A percentile compares a stretch with the other conserved stretches of the same genome.
Conservation (phyloP, 2,888 invertebrate species). For the Monopis laevigella region DNA sequence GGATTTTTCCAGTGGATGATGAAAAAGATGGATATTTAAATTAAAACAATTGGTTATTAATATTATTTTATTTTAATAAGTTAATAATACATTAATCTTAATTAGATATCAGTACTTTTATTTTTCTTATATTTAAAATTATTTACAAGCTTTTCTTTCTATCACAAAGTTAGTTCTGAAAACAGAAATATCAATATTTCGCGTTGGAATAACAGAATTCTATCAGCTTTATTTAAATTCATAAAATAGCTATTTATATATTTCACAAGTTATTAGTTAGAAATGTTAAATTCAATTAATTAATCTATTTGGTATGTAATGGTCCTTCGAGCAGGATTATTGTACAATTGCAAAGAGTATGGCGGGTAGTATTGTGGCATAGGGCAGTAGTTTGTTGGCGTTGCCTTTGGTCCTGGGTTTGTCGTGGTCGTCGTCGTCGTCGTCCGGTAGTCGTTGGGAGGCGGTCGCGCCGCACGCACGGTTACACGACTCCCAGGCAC, state of each 20-base stretch:
- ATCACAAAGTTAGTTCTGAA: no score
- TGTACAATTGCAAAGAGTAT: background rate
- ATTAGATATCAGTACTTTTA: constrained; percentile 6
- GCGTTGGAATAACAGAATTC: no score
- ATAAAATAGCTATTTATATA: no score
- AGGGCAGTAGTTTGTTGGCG: background rate
- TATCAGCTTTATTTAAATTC: no score
- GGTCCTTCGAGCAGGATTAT: no score
- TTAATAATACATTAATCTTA: background rate
- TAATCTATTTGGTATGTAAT: no score
- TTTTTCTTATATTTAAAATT: constrained; percentile 10
- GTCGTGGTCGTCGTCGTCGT: constrained; percentile 14
- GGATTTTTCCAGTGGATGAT: constrained; percentile 84
- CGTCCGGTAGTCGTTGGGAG: constrained; percentile 26
- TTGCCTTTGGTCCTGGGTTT: background rate
- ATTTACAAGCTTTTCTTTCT: constrained; percentile 6
- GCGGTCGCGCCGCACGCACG: constrained; percentile 44
- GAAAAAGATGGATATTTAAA: constrained; percentile 70
- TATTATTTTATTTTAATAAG: constrained; percentile 1
- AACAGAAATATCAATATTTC: no score
- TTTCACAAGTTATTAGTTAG: no score
- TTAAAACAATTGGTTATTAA: constrained; percentile 15
- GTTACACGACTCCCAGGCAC: constrained; percentile 56
- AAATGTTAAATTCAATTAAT: no score
- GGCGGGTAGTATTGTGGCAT: background rate